Conservation (phyloP, 2,888 invertebrate species). For the Drosophila sordidula region DNA sequence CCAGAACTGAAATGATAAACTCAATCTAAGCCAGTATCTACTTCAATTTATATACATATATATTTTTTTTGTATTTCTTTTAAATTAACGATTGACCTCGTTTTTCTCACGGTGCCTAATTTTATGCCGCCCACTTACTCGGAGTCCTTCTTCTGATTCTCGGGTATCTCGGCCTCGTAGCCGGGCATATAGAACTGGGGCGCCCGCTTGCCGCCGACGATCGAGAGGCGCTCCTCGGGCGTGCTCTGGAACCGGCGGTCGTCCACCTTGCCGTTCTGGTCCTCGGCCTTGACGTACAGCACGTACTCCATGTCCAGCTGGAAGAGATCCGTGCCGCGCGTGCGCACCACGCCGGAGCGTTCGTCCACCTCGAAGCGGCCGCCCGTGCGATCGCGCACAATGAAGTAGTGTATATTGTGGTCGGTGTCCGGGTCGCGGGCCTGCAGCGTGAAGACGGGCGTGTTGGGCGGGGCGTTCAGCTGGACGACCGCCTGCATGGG, state of each 20-base stretch:
- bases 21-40: no score
- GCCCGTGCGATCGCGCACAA: slow-evolving; percentile 95
- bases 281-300: slow-evolving; percentile 97
- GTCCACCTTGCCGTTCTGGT: slow-evolving; percentile 96
- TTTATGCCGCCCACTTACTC: no score
- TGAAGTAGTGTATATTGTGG: slow-evolving; percentile 98
- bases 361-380: slow-evolving; percentile 94
- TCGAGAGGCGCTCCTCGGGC: slow-evolving; percentile 95
- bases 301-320: slow-evolving; percentile 98
- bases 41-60: no score
- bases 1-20: no score
- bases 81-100: no score
- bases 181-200: slow-evolving; percentile 99
- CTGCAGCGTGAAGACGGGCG: slow-evolving; percentile 98
- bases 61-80: no score
- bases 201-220: slow-evolving; percentile 98
- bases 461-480: slow-evolving; percentile 97
- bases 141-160: slow-evolving; percentile 98
- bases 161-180: slow-evolving; percentile 97
- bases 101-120: no score
- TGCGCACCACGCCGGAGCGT: slow-evolving; percentile 95
- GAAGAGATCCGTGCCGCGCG: slow-evolving; percentile 95
- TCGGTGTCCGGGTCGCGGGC: slow-evolving; percentile 98
- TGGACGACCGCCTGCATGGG: slow-evolving; percentile 99
- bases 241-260: slow-evolving; percentile 95